Base-by-base conservation (phyloP, 2,888 invertebrate species). In the Ectemnius cavifrons region DNA sequence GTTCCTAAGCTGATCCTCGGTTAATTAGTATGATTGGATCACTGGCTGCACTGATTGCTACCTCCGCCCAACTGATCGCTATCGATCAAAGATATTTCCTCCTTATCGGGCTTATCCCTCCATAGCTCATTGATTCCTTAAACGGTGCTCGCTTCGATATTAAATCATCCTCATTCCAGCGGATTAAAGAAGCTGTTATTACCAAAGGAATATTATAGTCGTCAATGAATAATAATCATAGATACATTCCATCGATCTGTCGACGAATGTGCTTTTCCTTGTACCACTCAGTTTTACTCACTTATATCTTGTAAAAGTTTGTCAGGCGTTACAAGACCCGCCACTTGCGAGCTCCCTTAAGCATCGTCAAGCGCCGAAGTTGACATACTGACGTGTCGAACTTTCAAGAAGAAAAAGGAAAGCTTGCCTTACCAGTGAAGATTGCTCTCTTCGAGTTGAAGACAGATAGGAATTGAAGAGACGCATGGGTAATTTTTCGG, bases 1-100 rank as follows among this genome's bases (percentile, higher is more conserved):
- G 14, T 58, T 65, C 64, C 20, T 13, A 46, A 62, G 46, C 62
- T 64, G 49, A 57, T 8, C 61, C 45, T 3, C 65, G 62, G 76
- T 82, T 78, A 80, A 82, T 78, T 78, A 74, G 72, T 75, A 72
- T 28, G 72, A 69, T 73, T 62, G 52, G 67, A 59, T 63, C 56
- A 27, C 20, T 28, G 56, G 66, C 18, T 59, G 61, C 61, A 57
- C 37, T 37, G 37, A 37, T 37, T 37, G 37, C 37, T 37, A 6
- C 37, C 37, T 37, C 1, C 8, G 37, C 37, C 37, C 37, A 11
- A 37, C 37, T 37, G 20, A n/a, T 46, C 8, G 49, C 28, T 74
- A 52, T 67, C 47, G 59, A 59, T 18, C 70, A 45, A 59, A 70
- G 67, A 72, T 70, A 75, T 68, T 63, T 56, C 52, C 56, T 28